A percentile compares a stretch with the other conserved stretches of the same genome.
phyloP scores from a whole-genome alignment of 2,113 vertebrate species.

The Garra rufa region DNA sequence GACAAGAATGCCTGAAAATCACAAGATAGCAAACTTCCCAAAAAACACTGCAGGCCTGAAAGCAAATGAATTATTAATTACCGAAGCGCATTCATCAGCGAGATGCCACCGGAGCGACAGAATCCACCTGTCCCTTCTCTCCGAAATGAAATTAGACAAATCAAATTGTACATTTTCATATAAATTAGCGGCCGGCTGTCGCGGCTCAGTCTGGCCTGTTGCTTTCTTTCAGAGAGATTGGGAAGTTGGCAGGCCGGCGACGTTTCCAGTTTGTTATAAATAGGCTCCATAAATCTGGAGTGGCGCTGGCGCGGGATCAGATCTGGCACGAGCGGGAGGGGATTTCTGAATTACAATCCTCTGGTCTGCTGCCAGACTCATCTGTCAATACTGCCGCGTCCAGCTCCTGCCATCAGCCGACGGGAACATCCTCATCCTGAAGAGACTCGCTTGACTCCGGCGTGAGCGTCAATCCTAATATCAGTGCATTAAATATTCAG shows the following conservation, averaged over 20 bases:
- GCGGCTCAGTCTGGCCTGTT: background rate
- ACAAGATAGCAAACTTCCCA: background rate
- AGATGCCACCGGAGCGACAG: background rate
- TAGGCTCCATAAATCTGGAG: conserved; percentile 27
- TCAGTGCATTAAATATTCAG: conserved; percentile 69
- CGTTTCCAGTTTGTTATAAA: conserved; percentile 53
- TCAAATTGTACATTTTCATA: conserved; percentile 37
- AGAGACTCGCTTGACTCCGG: conserved; percentile 39
- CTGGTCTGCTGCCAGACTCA: conserved; percentile 75
- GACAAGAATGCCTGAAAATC: background rate
- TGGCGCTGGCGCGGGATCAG: conserved; percentile 62
- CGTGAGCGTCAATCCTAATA: conserved; percentile 44
- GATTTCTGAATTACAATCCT: conserved; percentile 73
- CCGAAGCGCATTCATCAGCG: background rate
- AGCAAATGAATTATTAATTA: background rate
- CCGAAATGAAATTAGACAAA: conserved; percentile 22
- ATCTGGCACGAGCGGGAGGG: conserved; percentile 56
- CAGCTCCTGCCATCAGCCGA: background rate
- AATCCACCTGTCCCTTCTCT: background rate
- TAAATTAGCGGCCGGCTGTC: background rate
- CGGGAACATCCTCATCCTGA: background rate
- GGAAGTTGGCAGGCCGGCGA: conserved; percentile 12
- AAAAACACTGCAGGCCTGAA: background rate
- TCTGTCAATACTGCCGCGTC: conserved; percentile 36
- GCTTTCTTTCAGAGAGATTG: conserved; percentile 23